Base-by-base conservation (phyloP, 2,113 vertebrate genomes). In the Rhinogobius similis region DNA sequence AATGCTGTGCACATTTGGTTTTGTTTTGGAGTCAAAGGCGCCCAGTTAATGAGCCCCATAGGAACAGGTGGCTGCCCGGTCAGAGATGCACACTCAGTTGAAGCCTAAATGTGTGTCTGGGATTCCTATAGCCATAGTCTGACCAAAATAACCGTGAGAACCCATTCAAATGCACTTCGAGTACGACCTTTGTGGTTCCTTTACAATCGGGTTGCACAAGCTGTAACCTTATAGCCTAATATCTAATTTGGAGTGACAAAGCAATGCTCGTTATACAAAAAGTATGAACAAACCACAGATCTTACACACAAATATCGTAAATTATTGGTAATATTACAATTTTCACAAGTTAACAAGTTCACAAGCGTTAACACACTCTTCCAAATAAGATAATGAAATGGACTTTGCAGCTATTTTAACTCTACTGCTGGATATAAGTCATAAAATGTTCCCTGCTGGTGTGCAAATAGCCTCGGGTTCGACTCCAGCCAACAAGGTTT, bases 61-160 rank as follows among this genome's bases (percentile, higher is more conserved):
- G 59, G 64, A 64, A 59, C 21, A 18, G 38, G 61, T 67, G 66
- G n/a, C 36, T 24, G 5, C 7, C n/a, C 46, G 46, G 46, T 48
- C 66, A 48, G n/a, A 53, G 14, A 27, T 55, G 68, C 61, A 38
- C 59, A 52, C 68, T 70, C 21, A 73, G n/a, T n/a, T n/a, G n/a
- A n/a, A n/a, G 41, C 69, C 62, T 43, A 50, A 68, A 55, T 38
- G 43, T 38, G 61, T 79, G 70, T 65, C 67, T 79, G 70, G 50
- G 73, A 79, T 85, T 77, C 71, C 39, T 71, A 26, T 68, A 67
- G 73, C 59, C 50, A 29, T 53, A 50, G 52, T 20, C 41, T 11
- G 71, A 82, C 79, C 53, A 72, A 71, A 85, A 79, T 79, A 82
- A 79, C 73, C 48, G 14, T 24, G 12, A 67, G 67, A 67, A 75